Percentiles rank a stretch among this genome's conserved stretches.
Conservation (phyloP, 2,113 vertebrate species). For the Alouatta palliata region DNA sequence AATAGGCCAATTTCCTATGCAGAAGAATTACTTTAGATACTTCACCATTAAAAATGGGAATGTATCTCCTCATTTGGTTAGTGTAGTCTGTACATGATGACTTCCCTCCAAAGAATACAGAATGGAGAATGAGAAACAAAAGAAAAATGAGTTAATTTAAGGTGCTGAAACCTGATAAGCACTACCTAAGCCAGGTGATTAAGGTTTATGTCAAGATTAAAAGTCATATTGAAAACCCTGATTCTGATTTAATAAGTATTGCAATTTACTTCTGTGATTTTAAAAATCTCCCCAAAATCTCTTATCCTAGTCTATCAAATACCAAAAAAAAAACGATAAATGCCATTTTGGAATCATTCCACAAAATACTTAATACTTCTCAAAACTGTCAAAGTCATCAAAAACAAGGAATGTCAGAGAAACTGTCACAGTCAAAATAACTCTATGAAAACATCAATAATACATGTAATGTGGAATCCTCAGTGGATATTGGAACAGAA, state of each 20-base stretch:
- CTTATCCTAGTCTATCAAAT: not conserved
- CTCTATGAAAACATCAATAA: not conserved
- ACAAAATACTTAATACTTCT: not conserved
- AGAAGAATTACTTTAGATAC: not conserved
- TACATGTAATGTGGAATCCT: not conserved
- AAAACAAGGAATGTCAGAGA: not conserved
- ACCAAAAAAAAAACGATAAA: not conserved
- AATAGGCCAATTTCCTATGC: not conserved
- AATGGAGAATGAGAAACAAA: not conserved
- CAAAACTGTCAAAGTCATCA: not conserved
- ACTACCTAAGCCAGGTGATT: not conserved
- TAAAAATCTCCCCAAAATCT: not conserved
- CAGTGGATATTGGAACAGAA: not conserved
- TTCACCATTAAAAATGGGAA: not conserved
- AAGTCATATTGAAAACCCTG: not conserved
- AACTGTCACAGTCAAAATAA: not conserved
- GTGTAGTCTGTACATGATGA: not conserved
- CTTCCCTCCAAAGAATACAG: not conserved
- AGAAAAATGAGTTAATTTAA: not conserved
- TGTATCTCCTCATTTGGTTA: not conserved
- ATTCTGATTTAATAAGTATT: not conserved
- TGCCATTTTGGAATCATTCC: not conserved
- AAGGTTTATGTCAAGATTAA: not conserved
- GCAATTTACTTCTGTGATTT: not conserved
- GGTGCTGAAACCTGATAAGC: not conserved